Evolutionary conservation across 2,888 invertebrate genomes (phyloP).

Genomic region (Trichacis sp.): DNA sequence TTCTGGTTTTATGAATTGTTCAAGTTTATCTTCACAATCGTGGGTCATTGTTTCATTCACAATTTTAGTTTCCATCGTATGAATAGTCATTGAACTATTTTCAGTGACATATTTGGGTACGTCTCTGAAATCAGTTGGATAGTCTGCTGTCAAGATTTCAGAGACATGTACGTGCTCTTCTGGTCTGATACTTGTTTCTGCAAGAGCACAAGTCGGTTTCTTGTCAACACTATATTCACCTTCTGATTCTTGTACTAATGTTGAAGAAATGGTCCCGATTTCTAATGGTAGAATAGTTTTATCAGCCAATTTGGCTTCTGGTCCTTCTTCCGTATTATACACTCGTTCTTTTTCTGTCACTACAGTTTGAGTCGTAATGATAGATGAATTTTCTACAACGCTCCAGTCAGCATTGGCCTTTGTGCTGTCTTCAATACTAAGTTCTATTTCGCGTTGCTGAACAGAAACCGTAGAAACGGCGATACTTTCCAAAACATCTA

Average conservation of each 20-base stretch:
- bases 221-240: slow-evolving; percentile 71
- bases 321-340: slow-evolving; percentile 69
- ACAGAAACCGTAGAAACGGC: slow-evolving; percentile 75
- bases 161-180: slow-evolving; percentile 75
- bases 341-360: slow-evolving; percentile 74
- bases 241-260: slow-evolving; percentile 78
- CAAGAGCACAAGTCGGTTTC: slow-evolving; percentile 71
- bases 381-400: slow-evolving; percentile 75
- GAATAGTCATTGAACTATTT: slow-evolving; percentile 71
- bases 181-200: slow-evolving; percentile 73
- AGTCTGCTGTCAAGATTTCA: slow-evolving; percentile 73
- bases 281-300: slow-evolving; percentile 72
- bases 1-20: slow-evolving; percentile 63
- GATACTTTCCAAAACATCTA: slow-evolving; percentile 69
- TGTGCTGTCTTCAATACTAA: slow-evolving; percentile 69
- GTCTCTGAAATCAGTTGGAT: slow-evolving; percentile 71
- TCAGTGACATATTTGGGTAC: slow-evolving; percentile 72
- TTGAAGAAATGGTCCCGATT: slow-evolving; percentile 72
- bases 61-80: slow-evolving; percentile 76
- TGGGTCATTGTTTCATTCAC: slow-evolving; percentile 74
- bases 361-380: slow-evolving; percentile 73
- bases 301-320: slow-evolving; percentile 59
- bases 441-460: slow-evolving; percentile 76
- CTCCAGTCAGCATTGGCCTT: slow-evolving; percentile 74
- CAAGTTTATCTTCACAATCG: slow-evolving; percentile 74